These are phyloP conservation scores for Tinea pellionella DNA, from an alignment of 2,888 invertebrate species.

Conservation along the genomic window DNA sequence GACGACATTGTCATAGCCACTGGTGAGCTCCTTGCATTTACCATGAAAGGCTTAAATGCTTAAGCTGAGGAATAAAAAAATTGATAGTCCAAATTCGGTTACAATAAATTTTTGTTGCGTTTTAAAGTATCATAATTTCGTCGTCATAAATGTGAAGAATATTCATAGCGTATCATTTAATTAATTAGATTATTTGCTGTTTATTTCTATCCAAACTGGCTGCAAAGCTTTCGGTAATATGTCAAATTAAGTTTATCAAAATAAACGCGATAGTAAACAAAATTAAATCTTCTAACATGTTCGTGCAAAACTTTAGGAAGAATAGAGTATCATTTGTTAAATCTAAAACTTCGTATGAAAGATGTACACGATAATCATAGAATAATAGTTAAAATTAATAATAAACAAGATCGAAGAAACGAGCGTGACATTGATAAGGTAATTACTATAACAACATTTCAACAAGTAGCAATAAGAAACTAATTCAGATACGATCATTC, in stretches of 20 bases:
- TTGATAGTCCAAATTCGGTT: neutral
- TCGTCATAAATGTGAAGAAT: no score
- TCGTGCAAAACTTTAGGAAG: no score
- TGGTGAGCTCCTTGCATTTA: neutral
- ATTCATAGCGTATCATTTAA: no score
- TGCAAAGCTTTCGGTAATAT: no score
- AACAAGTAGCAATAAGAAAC: slow-evolving; percentile 34
- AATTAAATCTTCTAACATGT: no score
- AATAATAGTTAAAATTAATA: slow-evolving; percentile 18
- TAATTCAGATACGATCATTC: slow-evolving; percentile 27
- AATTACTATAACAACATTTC: slow-evolving; percentile 39
- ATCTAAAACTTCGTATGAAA: neutral
- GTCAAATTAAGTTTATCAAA: no score
- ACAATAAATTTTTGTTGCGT: no score
- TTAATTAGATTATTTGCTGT: no score
- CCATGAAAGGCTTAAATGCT: neutral
- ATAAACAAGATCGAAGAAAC: slow-evolving; percentile 14
- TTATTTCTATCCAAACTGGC: no score
- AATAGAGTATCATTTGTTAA: no score
- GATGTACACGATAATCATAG: slow-evolving; percentile 15
- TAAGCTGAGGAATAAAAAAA: neutral
- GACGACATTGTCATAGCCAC: slow-evolving; percentile 7
- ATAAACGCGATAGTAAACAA: no score
- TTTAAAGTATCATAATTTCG: no score
- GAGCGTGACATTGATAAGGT: slow-evolving; percentile 36